These are phyloP conservation scores for Xenopus laevis DNA, from an alignment of 2,113 vertebrate genomes.

Conservation along the genomic window DNA sequence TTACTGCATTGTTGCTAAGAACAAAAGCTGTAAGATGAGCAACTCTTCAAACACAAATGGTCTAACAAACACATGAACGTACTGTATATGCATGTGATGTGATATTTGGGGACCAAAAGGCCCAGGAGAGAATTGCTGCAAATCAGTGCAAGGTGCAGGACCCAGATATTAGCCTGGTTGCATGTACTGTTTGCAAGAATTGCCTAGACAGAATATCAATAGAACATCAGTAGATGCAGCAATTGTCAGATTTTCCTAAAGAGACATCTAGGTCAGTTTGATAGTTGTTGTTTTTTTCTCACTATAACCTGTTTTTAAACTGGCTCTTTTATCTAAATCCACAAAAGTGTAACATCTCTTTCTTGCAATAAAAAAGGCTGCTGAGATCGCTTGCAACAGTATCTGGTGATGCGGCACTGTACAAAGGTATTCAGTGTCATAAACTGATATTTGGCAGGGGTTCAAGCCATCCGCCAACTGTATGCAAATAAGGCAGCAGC, in stretches of 20 bases:
- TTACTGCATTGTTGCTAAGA: too few species aligned
- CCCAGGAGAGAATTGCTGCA: too few species aligned
- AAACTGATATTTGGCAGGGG: conserved; percentile 37
- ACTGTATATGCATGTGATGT: too few species aligned
- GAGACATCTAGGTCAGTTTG: conserved; percentile 55
- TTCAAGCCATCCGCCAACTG: conserved; percentile 57
- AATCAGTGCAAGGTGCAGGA: too few species aligned
- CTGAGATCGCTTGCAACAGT: conserved; percentile 48
- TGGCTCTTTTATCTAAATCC: conserved; percentile 23
- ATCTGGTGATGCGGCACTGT: conserved; percentile 43
- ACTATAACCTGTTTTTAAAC: conserved; percentile 55
- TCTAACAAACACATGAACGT: too few species aligned
- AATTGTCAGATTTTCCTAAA: background rate
- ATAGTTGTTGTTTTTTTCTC: conserved; percentile 48
- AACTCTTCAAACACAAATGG: too few species aligned
- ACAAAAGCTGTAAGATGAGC: too few species aligned
- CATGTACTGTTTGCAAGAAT: too few species aligned
- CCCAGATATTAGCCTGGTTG: too few species aligned
- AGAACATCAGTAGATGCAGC: background rate
- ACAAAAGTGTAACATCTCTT: conserved; percentile 58
- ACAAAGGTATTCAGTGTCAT: conserved; percentile 48
- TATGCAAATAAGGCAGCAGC: conserved; percentile 54
- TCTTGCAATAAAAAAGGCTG: conserved; percentile 41
- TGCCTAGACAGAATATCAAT: background rate
- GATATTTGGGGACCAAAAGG: too few species aligned